Conservation (phyloP, 2,888 invertebrate genomes). For the Sesia apiformis region DNA sequence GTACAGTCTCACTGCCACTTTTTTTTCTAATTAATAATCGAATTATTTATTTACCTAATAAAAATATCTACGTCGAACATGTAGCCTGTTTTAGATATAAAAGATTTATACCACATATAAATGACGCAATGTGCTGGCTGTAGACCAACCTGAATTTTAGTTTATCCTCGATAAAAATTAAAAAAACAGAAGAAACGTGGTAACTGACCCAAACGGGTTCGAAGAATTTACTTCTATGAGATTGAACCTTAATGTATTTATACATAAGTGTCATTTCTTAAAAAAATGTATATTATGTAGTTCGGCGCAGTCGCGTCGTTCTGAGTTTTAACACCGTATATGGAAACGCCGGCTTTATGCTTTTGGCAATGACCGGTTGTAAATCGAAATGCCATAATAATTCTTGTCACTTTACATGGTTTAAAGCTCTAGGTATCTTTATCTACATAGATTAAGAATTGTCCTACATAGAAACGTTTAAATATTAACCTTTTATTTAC, state of each 20-base stretch:
- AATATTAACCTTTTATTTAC: too few species aligned
- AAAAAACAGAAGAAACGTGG: conserved; percentile 37
- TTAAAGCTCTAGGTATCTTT: not conserved
- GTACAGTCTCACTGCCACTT: too few species aligned
- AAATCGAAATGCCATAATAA: conserved; percentile 35
- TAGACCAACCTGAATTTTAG: not conserved
- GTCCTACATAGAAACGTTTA: too few species aligned
- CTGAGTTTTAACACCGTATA: conserved; percentile 57
- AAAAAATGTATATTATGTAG: conserved; percentile 28
- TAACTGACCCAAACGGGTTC: conserved; percentile 52
- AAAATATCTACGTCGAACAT: too few species aligned
- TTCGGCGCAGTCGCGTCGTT: conserved; percentile 34
- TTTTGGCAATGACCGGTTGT: conserved; percentile 67
- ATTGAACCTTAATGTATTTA: conserved; percentile 43
- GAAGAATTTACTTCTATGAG: conserved; percentile 23
- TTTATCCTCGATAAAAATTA: conserved; percentile 17
- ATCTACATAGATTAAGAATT: too few species aligned
- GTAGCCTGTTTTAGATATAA: too few species aligned
- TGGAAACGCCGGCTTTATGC: conserved; percentile 58
- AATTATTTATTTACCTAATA: too few species aligned
- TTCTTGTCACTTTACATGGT: conserved; percentile 1
- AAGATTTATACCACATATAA: not conserved
- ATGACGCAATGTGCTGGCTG: not conserved
- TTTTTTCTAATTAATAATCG: too few species aligned
- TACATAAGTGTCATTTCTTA: conserved; percentile 42